Base-by-base conservation (phyloP, 2,888 invertebrate species). In the Venustoraphidia nigricollis region DNA sequence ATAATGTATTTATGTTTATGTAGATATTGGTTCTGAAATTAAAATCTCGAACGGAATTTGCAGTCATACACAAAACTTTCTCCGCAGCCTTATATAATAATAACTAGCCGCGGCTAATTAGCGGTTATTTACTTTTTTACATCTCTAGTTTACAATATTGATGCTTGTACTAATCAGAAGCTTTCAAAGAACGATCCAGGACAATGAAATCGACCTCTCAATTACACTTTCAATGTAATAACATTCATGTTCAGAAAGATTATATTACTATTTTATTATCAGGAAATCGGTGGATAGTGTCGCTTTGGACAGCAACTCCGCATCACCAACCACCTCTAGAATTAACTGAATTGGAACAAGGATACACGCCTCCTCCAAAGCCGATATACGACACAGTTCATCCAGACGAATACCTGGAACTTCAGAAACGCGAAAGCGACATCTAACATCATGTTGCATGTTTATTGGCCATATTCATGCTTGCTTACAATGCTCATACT, bases 251-350 rank as follows among this genome's bases (percentile, higher is more conserved):
- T 4, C 14, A 10, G 35, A 40, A 11, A 3, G 27, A 27, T 27
- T 6, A 27, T 27, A 27, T 27, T 27, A 6, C 27, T 36, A 41
- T 50, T 51, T 49, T 44, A 17, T 10, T 60, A 62, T 35, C 61
- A 83, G 89, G 88, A 44, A 90, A 86, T 63, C 83, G 87, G 59
- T 89, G 85, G 85, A 68, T 90, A 51, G 78, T 85, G 13, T 83
- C 89, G 2, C 72, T 91, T 62, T 91, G 87, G 86, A 83, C 88
- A 2, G 74, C 83, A 37, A 83, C 87, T 6, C 89, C 90, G 0
- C 83, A 87, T 62, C 81, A 83, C 54, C 86, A 87, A 61, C 84
- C 87, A 3, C 81, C 91, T 1, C 65, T 89, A 5, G 89, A 90
- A 63, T 75, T 83, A 46, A 79, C 81, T 0, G 89, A 89, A 63